Conservation (phyloP, 1,140 invertebrate genomes). For the Bombus ignitus region DNA sequence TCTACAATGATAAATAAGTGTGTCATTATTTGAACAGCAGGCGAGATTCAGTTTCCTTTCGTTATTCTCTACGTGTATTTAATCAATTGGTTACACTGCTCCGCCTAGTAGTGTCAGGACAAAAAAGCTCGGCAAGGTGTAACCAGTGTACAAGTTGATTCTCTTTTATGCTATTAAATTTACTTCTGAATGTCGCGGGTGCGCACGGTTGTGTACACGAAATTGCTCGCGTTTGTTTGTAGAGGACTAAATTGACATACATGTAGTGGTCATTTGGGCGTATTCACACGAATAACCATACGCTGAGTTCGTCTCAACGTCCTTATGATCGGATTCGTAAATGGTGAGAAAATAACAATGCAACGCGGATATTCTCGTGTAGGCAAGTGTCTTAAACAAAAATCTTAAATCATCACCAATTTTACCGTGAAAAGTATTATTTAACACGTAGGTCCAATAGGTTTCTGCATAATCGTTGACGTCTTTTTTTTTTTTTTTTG, state of each 20-base stretch:
- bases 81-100: conserved; percentile 6
- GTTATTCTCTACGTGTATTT: not conserved
- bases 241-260: conserved; percentile 5
- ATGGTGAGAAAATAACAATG: not conserved
- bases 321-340: conserved; percentile 36
- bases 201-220: no score
- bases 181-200: not conserved
- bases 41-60: not conserved
- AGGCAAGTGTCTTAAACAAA: not conserved
- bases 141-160: not conserved
- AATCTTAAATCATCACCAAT: not conserved
- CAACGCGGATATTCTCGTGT: not conserved
- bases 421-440: not conserved
- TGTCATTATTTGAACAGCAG: not conserved
- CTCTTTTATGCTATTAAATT: not conserved
- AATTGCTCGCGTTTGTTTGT: not conserved
- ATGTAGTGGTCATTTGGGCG: conserved; percentile 40
- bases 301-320: conserved; percentile 44
- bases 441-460: not conserved
- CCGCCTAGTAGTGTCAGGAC: no score
- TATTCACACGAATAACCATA: conserved; percentile 49
- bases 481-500: conserved; percentile 1
- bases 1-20: not conserved
- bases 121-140: not conserved
- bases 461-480: not conserved